Evolutionary conservation across 2,113 vertebrate genomes (phyloP).

Genomic region (Motacilla tschutschensis): DNA sequence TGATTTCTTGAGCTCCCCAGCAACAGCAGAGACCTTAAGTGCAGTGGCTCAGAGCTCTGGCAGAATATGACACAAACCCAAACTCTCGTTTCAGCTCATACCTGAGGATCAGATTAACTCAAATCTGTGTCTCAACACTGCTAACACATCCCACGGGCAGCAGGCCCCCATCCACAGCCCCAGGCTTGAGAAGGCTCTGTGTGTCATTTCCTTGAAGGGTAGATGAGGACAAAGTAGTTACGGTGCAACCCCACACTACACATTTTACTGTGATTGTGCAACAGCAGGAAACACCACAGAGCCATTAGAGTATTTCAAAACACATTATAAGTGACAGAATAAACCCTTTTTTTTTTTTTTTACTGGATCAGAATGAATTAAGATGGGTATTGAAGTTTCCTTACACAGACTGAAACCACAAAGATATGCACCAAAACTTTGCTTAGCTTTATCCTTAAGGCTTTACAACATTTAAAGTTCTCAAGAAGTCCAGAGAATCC

Average conservation of each 20-base stretch:
- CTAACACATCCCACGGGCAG: background rate
- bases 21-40: background rate
- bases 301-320: constrained; percentile 16
- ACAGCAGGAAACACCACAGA: background rate
- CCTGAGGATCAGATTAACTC: background rate
- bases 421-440: background rate
- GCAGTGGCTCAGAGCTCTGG: background rate
- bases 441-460: background rate
- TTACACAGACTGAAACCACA: background rate
- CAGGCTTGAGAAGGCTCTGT: background rate
- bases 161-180: background rate
- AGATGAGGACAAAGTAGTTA: background rate
- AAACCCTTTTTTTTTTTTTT: background rate
- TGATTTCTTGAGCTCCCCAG: background rate
- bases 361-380: background rate
- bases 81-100: background rate
- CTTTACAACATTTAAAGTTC: background rate
- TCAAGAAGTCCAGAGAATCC: background rate
- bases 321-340: background rate
- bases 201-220: background rate
- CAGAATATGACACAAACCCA: background rate
- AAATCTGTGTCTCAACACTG: background rate
- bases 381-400: background rate
- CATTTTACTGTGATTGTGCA: constrained; percentile 15
- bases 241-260: background rate